These are phyloP conservation scores for Sylvilagus floridanus DNA, from an alignment of 2,797 vertebrate genomes.

Conservation along the genomic window DNA sequence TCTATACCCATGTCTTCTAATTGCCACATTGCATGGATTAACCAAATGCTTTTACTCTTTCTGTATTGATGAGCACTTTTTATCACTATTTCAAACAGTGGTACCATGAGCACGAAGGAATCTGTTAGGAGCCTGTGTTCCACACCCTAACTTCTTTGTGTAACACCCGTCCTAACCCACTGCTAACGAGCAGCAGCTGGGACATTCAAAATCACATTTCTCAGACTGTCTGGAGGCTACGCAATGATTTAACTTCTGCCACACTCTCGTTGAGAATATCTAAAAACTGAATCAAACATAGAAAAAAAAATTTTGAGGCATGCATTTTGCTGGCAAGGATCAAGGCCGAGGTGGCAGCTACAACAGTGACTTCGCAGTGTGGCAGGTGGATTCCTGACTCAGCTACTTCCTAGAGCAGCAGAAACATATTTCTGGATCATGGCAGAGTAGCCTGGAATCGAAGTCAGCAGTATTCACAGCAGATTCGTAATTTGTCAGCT, in stretches of 20 bases:
- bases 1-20: background rate
- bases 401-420: conserved; percentile 59
- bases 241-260: conserved; percentile 3
- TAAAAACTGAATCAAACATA: conserved; percentile 37
- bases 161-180: background rate
- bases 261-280: background rate
- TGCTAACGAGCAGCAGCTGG: background rate
- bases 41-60: background rate
- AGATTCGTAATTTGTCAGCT: conserved; percentile 49
- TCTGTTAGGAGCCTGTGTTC: background rate
- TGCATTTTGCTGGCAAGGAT: conserved; percentile 58
- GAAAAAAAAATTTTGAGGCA: conserved; percentile 32
- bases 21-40: background rate
- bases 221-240: background rate
- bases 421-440: conserved; percentile 62
- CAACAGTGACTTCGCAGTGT: background rate
- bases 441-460: conserved; percentile 21
- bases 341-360: conserved; percentile 57
- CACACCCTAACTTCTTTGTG: background rate
- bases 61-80: background rate
- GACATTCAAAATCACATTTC: conserved; percentile 48
- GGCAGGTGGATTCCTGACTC: conserved; percentile 64
- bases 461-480: conserved; percentile 68
- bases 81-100: background rate
- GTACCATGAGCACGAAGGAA: background rate